These are phyloP conservation scores for Pionites leucogaster DNA, from an alignment of 2,113 vertebrate species.

Conservation along the genomic window DNA sequence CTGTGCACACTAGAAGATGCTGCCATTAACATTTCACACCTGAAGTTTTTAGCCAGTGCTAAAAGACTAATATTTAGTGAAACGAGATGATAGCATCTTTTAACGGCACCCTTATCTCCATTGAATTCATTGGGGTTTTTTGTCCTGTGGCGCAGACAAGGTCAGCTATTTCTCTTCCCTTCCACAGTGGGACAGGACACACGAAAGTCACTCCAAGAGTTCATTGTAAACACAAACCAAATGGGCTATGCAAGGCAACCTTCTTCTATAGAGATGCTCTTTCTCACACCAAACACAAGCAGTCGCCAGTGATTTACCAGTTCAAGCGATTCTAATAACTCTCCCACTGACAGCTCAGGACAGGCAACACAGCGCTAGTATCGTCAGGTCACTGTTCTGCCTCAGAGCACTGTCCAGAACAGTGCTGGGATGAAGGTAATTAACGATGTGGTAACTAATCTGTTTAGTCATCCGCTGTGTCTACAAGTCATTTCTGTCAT, in stretches of 20 bases:
- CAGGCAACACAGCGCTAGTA: neutral
- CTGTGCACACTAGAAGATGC: neutral
- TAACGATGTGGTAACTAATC: constrained; percentile 34
- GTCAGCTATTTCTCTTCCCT: neutral
- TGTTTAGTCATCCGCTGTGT: neutral
- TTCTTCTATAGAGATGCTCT: neutral
- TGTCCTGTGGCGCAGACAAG: neutral
- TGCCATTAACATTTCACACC: neutral
- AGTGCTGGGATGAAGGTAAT: constrained; percentile 39
- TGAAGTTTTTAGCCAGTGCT: rapidly evolving
- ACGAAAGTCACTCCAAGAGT: neutral
- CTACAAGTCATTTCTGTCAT: neutral
- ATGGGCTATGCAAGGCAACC: neutral
- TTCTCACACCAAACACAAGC: neutral
- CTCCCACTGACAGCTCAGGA: constrained; percentile 52
- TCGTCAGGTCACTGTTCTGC: neutral
- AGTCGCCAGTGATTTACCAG: constrained; percentile 23
- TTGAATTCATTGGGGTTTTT: rapidly evolving
- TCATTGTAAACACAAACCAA: neutral
- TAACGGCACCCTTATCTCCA: neutral
- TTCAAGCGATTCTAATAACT: constrained; percentile 31
- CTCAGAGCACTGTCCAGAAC: neutral
- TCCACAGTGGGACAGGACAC: rapidly evolving
- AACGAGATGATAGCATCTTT: neutral
- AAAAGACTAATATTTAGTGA: neutral